A percentile compares a stretch with the other conserved stretches of the same genome.
phyloP scores from a whole-genome alignment of 2,888 invertebrate genomes.

The Agonopterix arenella region DNA sequence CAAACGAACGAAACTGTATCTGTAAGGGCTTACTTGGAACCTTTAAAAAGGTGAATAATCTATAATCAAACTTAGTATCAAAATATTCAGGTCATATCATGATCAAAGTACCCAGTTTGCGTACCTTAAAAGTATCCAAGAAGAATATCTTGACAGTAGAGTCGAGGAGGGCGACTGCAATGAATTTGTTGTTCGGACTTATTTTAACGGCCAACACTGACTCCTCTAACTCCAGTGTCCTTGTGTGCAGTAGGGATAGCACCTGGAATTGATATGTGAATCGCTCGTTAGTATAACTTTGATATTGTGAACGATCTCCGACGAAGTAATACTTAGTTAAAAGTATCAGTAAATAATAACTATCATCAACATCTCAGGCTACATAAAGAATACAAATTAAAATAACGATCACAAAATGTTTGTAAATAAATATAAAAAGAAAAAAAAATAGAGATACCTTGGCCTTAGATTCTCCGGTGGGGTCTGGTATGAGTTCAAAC shows the following conservation, averaged over 20 bases:
- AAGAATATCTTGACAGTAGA: constrained; percentile 97
- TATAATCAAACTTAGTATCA: too few relatives aligned
- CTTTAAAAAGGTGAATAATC: too few relatives aligned
- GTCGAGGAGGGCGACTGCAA: constrained; percentile 94
- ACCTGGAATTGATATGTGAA: constrained; percentile 52
- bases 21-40: too few relatives aligned
- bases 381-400: constrained; percentile 1
- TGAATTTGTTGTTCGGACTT: constrained; percentile 89
- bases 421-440: too few relatives aligned
- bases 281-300: too few relatives aligned
- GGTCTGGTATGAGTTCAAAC: constrained; percentile 88
- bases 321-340: too few relatives aligned
- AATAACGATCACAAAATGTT: constrained; percentile 2
- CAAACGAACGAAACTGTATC: too few relatives aligned
- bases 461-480: constrained; percentile 78
- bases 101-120: too few relatives aligned
- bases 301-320: too few relatives aligned
- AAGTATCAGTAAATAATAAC: too few relatives aligned
- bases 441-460: constrained; percentile 59
- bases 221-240: constrained; percentile 92
- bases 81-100: too few relatives aligned
- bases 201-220: constrained; percentile 88
- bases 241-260: constrained; percentile 85
- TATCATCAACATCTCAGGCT: too few relatives aligned
- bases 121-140: constrained; percentile 93